Percentiles rank a stretch among this genome's conserved stretches.
Evolutionary conservation across 2,888 invertebrate species (phyloP).

Genomic region (Dysmachus trigonus): DNA sequence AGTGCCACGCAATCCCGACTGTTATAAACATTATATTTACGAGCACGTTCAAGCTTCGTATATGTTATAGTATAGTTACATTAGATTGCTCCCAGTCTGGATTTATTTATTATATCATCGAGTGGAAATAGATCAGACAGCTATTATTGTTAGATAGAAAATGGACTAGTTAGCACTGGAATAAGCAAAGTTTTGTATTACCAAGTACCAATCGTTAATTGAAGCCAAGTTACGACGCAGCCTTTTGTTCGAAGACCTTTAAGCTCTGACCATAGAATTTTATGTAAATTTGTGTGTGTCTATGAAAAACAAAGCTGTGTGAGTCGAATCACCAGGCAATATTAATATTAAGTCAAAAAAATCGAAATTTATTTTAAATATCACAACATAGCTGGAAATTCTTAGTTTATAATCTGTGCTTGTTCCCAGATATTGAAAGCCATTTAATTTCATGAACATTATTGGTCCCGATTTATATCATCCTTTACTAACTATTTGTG

Average conservation of each 20-base stretch:
- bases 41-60: not conserved
- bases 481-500: no score
- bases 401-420: no score
- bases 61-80: not conserved
- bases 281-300: no score
- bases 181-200: not conserved
- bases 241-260: not conserved
- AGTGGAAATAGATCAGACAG: not conserved
- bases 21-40: not conserved
- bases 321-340: not conserved
- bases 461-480: no score
- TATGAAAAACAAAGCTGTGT: not conserved
- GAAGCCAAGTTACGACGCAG: not conserved
- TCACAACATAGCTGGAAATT: no score
- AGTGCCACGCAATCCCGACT: not conserved
- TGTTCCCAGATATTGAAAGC: no score
- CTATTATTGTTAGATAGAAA: not conserved
- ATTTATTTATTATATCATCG: not conserved
- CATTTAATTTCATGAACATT: no score
- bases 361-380: not conserved
- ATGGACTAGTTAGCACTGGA: not conserved
- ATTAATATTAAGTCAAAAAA: not conserved
- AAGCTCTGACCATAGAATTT: not conserved
- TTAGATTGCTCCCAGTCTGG: not conserved
- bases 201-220: no score